These are phyloP conservation scores for Mya arenaria DNA, from an alignment of 1,140 invertebrate genomes.

Conservation along the genomic window DNA sequence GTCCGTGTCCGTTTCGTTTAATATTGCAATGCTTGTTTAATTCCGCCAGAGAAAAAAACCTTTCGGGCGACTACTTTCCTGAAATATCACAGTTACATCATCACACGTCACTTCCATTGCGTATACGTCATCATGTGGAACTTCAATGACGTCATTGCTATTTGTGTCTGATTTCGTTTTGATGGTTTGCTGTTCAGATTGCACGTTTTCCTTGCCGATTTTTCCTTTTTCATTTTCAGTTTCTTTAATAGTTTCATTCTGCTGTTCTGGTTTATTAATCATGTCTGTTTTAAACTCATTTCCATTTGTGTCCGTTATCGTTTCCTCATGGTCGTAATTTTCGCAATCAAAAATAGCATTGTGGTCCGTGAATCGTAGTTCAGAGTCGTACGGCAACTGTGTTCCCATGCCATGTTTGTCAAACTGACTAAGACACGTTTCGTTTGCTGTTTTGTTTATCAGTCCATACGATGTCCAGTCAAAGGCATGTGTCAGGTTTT, in stretches of 20 bases:
- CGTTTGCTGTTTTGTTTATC: too few relatives aligned
- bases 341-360: neutral
- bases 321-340: neutral
- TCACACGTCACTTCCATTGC: conserved; percentile 45
- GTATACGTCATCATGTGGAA: neutral
- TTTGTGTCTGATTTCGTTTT: neutral
- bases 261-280: conserved; percentile 15
- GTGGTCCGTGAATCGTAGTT: neutral
- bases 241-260: neutral
- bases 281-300: conserved; percentile 19
- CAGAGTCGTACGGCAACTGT: neutral
- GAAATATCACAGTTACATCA: conserved; percentile 41
- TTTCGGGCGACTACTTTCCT: conserved; percentile 29
- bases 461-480: neutral
- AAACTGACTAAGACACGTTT: neutral
- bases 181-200: neutral
- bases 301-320: neutral
- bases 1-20: too few relatives aligned
- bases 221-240: conserved; percentile 19
- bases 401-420: neutral
- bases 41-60: conserved; percentile 34
- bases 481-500: neutral
- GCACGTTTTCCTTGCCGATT: neutral
- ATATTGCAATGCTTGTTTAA: neutral
- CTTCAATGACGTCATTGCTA: neutral